phyloP scores from a whole-genome alignment of 2,113 vertebrate genomes.

The Vimba vimba region DNA sequence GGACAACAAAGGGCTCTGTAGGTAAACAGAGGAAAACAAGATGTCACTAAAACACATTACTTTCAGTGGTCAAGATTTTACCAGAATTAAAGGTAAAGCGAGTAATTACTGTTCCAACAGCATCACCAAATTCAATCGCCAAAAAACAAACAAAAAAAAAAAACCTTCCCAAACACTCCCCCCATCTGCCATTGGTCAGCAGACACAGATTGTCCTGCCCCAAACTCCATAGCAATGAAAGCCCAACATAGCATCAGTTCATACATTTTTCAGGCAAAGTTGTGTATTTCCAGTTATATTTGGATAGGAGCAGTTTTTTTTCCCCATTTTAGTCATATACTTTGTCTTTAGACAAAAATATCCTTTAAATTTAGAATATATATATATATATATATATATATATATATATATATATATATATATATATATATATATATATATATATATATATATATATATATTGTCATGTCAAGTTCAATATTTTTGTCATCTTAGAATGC shows the following conservation, averaged over 20 bases:
- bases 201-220: no score
- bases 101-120: background rate
- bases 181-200: no score
- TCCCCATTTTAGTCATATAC: no score
- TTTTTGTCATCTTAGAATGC: no score
- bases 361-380: no score
- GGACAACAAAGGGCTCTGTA: slow-evolving; percentile 31
- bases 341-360: no score
- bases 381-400: no score
- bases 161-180: background rate
- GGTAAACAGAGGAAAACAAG: slow-evolving; percentile 9
- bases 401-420: no score
- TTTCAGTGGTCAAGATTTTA: background rate
- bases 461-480: no score
- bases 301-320: background rate
- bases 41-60: background rate
- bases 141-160: background rate
- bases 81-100: background rate
- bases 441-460: no score
- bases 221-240: background rate
- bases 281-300: background rate
- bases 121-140: background rate
- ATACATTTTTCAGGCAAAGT: background rate
- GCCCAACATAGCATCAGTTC: background rate
- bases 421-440: no score